These are phyloP conservation scores for Melanchra persicariae DNA, from an alignment of 2,888 invertebrate genomes.

Conservation along the genomic window DNA sequence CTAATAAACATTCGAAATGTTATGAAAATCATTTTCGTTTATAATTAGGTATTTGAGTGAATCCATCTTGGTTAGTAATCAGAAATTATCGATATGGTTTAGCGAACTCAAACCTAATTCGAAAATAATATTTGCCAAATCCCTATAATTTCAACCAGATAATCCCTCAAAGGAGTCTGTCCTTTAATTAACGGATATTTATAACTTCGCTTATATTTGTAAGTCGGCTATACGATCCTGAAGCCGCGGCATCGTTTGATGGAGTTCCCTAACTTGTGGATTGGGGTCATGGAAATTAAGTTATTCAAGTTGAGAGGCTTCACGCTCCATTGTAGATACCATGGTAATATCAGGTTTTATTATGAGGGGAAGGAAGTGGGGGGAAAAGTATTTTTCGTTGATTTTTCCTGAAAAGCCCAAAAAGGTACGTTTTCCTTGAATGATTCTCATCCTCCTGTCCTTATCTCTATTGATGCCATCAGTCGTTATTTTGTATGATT, in stretches of 20 bases:
- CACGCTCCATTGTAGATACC: neutral
- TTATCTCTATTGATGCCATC: neutral
- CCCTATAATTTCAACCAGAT: constrained; percentile 18
- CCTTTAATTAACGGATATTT: constrained; percentile 37
- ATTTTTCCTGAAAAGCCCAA: neutral
- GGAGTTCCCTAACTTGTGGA: constrained; percentile 30
- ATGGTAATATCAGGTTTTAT: neutral
- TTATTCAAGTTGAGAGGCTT: constrained; percentile 44
- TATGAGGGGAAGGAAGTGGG: neutral
- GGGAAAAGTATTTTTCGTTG: neutral
- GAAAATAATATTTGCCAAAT: constrained; percentile 7
- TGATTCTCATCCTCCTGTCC: neutral
- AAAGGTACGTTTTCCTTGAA: constrained; percentile 1
- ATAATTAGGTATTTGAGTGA: no score
- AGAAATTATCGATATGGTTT: neutral
- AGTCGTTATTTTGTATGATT: neutral
- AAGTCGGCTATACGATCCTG: constrained; percentile 21
- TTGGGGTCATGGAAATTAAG: constrained; percentile 45
- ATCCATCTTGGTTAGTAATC: no score
- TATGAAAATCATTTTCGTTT: neutral
- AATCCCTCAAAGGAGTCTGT: constrained; percentile 17
- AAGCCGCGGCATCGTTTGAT: constrained; percentile 35
- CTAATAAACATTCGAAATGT: no score
- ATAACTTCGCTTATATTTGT: constrained; percentile 21
- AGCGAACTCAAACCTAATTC: neutral